Percentiles rank a stretch among this genome's conserved stretches.
Conservation (phyloP, 2,797 vertebrate genomes). For the Tragelaphus oryx region DNA sequence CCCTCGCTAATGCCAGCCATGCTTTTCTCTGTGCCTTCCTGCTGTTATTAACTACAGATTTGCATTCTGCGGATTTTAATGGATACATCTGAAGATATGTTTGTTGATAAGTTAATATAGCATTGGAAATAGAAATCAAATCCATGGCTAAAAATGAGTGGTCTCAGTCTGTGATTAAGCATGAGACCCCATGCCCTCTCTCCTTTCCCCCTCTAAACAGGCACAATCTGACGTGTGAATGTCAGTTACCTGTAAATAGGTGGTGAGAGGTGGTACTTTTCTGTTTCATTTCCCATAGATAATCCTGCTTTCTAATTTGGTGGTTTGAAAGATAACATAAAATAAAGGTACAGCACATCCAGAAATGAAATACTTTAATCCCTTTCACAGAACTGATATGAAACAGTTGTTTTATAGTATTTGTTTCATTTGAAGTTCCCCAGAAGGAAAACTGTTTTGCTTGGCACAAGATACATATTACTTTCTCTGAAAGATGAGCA, state of each 20-base stretch:
- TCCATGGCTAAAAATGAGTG: conserved; percentile 23
- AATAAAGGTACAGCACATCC: conserved; percentile 49
- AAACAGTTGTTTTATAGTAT: conserved; percentile 53
- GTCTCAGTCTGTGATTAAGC: background rate
- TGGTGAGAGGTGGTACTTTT: background rate
- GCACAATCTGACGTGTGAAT: conserved; percentile 34
- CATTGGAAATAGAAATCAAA: conserved; percentile 59
- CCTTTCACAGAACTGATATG: conserved; percentile 62
- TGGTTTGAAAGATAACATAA: conserved; percentile 57
- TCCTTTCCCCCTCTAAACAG: background rate
- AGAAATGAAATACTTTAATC: conserved; percentile 64
- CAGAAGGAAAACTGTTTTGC: conserved; percentile 67
- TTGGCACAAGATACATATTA: conserved; percentile 38
- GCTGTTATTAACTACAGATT: conserved; percentile 55
- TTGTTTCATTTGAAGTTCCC: conserved; percentile 58
- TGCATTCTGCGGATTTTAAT: conserved; percentile 56
- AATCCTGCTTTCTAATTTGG: conserved; percentile 60
- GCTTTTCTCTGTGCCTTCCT: conserved; percentile 55
- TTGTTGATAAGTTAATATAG: conserved; percentile 23
- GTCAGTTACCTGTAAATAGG: conserved; percentile 46
- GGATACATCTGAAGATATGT: conserved; percentile 3
- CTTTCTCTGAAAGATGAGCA: conserved; percentile 62
- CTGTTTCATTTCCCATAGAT: conserved; percentile 59
- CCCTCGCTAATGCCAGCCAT: conserved; percentile 17
- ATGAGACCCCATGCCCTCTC: background rate